Conservation (phyloP, 1,140 invertebrate genomes). For the Tetramorium simillimum region DNA sequence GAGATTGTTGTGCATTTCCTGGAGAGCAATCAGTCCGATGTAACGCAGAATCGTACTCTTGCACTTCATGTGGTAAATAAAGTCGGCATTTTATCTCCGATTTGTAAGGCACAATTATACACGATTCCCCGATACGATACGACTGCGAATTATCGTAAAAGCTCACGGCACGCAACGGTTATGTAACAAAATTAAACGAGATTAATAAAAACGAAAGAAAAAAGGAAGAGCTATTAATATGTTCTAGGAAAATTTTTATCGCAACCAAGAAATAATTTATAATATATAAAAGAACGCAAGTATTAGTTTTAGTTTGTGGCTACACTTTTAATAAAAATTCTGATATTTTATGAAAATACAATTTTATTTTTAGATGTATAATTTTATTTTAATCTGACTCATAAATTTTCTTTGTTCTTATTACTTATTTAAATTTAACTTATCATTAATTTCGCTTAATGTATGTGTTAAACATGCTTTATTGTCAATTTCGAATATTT, state of each 20-base stretch:
- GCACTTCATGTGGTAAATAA: slow-evolving; percentile 8
- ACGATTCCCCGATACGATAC: not conserved
- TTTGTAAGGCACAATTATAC: slow-evolving; percentile 38
- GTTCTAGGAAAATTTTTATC: not conserved
- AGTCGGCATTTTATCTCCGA: slow-evolving; percentile 15
- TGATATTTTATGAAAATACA: not conserved
- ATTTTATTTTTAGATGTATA: not conserved
- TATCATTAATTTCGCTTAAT: not conserved
- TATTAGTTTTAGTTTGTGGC: not conserved
- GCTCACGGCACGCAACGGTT: not conserved
- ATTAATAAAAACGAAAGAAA: not conserved
- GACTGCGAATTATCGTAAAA: slow-evolving; percentile 34
- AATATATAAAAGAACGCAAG: not conserved
- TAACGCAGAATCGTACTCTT: slow-evolving; percentile 3
- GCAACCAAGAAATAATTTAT: not conserved
- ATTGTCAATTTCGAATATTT: not conserved
- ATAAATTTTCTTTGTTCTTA: not conserved
- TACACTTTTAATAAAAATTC: not conserved
- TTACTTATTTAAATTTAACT: not conserved
- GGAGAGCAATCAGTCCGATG: slow-evolving; percentile 14
- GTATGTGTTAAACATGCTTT: not conserved
- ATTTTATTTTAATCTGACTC: not conserved
- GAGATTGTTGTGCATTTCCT: slow-evolving; percentile 1
- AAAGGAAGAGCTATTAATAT: not conserved
- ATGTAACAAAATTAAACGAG: not conserved